Conservation (phyloP, 2,797 vertebrate species). For the Chaetophractus vellerosus region DNA sequence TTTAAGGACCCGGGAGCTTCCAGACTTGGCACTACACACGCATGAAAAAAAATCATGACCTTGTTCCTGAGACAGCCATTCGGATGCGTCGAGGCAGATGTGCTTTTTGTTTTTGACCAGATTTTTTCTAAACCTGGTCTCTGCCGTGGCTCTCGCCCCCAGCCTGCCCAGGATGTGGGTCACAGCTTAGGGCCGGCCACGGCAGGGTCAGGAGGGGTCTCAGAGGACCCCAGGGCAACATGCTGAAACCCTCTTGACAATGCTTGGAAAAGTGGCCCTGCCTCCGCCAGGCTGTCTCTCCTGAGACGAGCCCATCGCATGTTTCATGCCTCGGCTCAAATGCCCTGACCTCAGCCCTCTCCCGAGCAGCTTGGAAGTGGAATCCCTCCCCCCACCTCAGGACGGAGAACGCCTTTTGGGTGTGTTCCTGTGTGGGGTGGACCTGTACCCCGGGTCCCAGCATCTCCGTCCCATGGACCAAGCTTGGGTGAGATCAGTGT, state of each 20-base stretch:
- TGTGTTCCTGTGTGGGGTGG: too few relatives aligned
- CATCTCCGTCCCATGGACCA: neutral
- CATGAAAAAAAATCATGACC: neutral
- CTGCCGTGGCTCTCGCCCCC: neutral
- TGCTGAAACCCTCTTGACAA: neutral
- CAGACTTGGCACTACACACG: constrained; percentile 32
- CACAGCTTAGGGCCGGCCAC: accelerated
- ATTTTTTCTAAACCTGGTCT: neutral
- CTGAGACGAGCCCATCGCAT: accelerated
- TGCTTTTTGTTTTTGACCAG: constrained; percentile 41
- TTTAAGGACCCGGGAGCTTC: constrained; percentile 59
- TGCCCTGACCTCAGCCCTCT: accelerated
- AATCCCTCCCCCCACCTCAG: neutral
- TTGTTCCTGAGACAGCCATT: constrained; percentile 34
- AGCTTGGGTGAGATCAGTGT: neutral
- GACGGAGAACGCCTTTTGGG: accelerated
- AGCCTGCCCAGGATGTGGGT: neutral
- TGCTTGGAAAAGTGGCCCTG: accelerated
- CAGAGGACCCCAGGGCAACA: accelerated
- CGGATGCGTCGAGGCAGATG: neutral
- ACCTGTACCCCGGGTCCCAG: neutral
- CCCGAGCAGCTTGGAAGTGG: neutral
- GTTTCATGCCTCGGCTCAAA: neutral
- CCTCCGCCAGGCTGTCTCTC: neutral
- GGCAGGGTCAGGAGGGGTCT: neutral